Percentiles rank a stretch among this genome's conserved stretches.
phyloP scores from a whole-genome alignment of 1,140 invertebrate species.

The Megalonaias nervosa region DNA sequence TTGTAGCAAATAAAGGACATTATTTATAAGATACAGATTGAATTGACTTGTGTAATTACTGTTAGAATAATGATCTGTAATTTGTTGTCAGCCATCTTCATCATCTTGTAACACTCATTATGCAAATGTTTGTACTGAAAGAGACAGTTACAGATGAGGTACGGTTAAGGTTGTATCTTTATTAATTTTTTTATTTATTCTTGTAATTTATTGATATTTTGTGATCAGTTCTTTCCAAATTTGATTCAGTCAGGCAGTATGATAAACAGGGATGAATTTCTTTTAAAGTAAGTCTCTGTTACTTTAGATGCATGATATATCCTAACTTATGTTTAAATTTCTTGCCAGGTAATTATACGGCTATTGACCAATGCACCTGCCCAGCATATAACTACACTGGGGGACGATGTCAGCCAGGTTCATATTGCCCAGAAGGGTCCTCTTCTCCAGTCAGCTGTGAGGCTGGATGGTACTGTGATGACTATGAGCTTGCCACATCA shows the following conservation, averaged over 20 bases:
- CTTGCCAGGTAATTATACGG: conserved; percentile 59
- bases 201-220: too few species aligned
- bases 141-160: too few species aligned
- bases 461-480: conserved; percentile 63
- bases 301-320: not conserved
- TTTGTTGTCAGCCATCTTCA: too few species aligned
- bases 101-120: too few species aligned
- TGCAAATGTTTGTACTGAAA: too few species aligned
- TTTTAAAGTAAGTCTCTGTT: not conserved
- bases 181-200: too few species aligned
- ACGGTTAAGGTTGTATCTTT: too few species aligned
- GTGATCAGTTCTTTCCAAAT: too few species aligned
- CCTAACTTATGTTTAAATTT: not conserved
- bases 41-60: too few species aligned
- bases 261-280: not conserved
- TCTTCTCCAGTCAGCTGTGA: conserved; percentile 57
- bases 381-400: conserved; percentile 62
- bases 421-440: conserved; percentile 63
- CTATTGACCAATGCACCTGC: conserved; percentile 63
- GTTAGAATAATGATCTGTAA: too few species aligned
- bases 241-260: not conserved
- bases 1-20: too few species aligned
- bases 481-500: conserved; percentile 54
- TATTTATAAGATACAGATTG: too few species aligned
- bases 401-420: conserved; percentile 64